These are phyloP conservation scores for Tuta absoluta DNA, from an alignment of 2,888 invertebrate genomes.

Conservation along the genomic window DNA sequence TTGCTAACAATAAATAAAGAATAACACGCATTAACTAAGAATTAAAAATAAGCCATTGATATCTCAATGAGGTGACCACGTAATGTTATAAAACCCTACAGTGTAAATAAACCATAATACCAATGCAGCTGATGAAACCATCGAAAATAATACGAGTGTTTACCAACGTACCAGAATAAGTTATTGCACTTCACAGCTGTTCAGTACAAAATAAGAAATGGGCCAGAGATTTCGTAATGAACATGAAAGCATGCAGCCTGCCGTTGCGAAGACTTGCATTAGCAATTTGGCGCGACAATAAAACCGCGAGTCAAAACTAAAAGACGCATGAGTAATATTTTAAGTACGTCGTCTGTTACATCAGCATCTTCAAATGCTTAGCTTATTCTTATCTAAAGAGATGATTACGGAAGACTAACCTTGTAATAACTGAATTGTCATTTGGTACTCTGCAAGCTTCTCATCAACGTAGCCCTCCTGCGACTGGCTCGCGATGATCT, in stretches of 20 bases:
- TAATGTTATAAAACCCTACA: slow-evolving; percentile 13
- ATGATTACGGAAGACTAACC: slow-evolving; percentile 80
- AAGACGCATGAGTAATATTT: background rate
- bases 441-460: slow-evolving; percentile 95
- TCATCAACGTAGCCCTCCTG: slow-evolving; percentile 98
- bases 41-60: background rate
- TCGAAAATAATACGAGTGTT: slow-evolving; percentile 16
- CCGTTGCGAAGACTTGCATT: slow-evolving; percentile 13
- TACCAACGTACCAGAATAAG: slow-evolving; percentile 13
- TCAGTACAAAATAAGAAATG: slow-evolving; percentile 24
- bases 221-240: slow-evolving; percentile 13
- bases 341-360: background rate
- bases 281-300: slow-evolving; percentile 14
- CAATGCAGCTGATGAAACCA: background rate
- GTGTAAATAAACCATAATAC: background rate
- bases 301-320: slow-evolving; percentile 11
- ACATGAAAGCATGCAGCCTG: slow-evolving; percentile 17
- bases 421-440: slow-evolving; percentile 94
- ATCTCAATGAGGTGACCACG: slow-evolving; percentile 5
- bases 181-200: slow-evolving; percentile 19
- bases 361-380: background rate
- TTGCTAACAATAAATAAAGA: no score
- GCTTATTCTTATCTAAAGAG: background rate
- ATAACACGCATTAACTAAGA: background rate
- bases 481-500: slow-evolving; percentile 95